phyloP scores from a whole-genome alignment of 1,140 invertebrate species.

The Drosophila pachea region DNA sequence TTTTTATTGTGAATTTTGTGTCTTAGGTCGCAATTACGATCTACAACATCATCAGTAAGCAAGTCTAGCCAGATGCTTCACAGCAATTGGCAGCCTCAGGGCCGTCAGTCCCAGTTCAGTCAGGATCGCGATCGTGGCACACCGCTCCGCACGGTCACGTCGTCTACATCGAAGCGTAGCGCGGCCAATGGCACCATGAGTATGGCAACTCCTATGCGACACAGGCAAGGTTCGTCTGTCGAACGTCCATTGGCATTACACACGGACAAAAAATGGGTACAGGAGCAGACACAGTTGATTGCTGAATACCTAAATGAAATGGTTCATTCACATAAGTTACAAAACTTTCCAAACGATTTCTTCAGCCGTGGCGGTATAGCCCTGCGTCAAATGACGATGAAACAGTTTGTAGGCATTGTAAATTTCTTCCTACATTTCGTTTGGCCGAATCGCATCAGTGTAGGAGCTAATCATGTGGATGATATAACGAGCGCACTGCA shows the following conservation, averaged over 20 bases:
- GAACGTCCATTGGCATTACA: constrained; percentile 53
- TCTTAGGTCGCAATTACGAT: constrained; percentile 17
- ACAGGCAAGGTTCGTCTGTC: constrained; percentile 41
- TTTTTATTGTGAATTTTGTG: neutral
- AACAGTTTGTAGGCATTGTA: constrained; percentile 69
- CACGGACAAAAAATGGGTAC: constrained; percentile 73
- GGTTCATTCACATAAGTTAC: constrained; percentile 6
- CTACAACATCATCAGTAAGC: constrained; percentile 4
- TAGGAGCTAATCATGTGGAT: constrained; percentile 67
- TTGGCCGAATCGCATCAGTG: constrained; percentile 53
- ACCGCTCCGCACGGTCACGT: constrained; percentile 31
- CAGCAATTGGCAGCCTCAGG: constrained; percentile 8
- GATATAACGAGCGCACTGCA: constrained; percentile 62
- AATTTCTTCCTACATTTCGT: constrained; percentile 61
- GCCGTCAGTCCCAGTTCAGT: neutral
- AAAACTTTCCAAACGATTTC: constrained; percentile 45
- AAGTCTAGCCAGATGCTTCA: constrained; percentile 4
- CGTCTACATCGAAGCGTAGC: constrained; percentile 34
- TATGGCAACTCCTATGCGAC: constrained; percentile 32
- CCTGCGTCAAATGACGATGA: constrained; percentile 70
- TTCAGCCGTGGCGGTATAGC: constrained; percentile 44
- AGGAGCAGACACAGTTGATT: constrained; percentile 61
- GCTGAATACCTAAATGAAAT: constrained; percentile 55
- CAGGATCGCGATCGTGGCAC: constrained; percentile 16
- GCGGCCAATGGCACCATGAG: constrained; percentile 12